phyloP scores from a whole-genome alignment of 2,797 vertebrate species.

The Apodemus agrarius region DNA sequence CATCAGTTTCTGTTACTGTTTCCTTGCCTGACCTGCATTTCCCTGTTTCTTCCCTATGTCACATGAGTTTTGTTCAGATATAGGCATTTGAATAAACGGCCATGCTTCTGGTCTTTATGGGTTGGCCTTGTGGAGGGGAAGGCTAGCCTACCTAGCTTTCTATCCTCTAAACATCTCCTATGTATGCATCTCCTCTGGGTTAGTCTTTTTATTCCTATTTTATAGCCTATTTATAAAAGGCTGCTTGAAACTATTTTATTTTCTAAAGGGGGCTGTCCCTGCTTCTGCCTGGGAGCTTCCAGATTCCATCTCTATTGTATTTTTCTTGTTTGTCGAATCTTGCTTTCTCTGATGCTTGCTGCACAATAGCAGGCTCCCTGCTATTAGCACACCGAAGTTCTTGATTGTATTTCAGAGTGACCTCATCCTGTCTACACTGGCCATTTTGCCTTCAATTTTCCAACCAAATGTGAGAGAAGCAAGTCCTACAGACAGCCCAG shows the following conservation, averaged over 20 bases:
- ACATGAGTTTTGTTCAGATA: neutral
- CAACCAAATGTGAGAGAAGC: neutral
- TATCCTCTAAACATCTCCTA: neutral
- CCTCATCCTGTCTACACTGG: neutral
- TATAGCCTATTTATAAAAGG: too few relatives aligned
- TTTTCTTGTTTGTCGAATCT: neutral
- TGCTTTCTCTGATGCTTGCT: neutral
- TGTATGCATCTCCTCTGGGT: neutral
- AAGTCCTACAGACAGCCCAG: neutral
- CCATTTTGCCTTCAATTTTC: neutral
- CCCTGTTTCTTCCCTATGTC: neutral
- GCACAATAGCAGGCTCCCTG: neutral
- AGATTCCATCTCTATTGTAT: neutral
- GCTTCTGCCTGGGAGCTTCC: slow-evolving; percentile 3
- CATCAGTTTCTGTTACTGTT: neutral
- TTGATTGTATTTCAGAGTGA: slow-evolving; percentile 4
- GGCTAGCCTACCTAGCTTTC: neutral
- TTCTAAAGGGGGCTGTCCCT: neutral
- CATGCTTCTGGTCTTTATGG: neutral
- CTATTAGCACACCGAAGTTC: neutral
- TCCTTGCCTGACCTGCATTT: neutral
- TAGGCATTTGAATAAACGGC: neutral
- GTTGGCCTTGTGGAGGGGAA: neutral
- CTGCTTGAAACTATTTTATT: neutral
- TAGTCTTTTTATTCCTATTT: neutral